Evolutionary conservation across 2,888 invertebrate species (phyloP).

Genomic region (Sacculina carcini): DNA sequence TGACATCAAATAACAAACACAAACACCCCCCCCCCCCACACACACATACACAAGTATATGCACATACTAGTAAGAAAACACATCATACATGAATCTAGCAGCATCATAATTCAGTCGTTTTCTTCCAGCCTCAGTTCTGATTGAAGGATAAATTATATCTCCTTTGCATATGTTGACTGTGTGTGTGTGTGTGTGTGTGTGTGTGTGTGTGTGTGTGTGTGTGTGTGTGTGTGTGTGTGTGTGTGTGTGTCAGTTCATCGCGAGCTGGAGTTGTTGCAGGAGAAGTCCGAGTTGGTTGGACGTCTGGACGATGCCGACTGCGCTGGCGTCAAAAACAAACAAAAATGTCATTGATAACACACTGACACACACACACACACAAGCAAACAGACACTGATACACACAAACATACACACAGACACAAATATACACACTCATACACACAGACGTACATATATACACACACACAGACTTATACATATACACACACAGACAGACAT

Average conservation of each 20-base stretch:
- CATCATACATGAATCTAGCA: too few relatives aligned
- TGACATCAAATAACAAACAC: background rate
- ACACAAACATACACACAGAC: too few relatives aligned
- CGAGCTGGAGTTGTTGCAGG: background rate
- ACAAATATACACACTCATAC: too few relatives aligned
- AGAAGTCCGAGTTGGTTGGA: background rate
- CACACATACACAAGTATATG: too few relatives aligned
- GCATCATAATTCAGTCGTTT: too few relatives aligned
- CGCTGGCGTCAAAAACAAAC: conserved; percentile 1
- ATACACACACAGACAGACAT: too few relatives aligned
- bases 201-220: background rate
- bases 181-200: background rate
- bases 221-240: background rate
- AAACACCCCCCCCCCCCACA: too few relatives aligned
- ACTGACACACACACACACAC: background rate
- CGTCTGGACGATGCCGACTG: background rate
- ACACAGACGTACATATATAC: too few relatives aligned
- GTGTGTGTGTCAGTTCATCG: background rate
- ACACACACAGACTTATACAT: background rate
- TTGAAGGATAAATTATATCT: too few relatives aligned
- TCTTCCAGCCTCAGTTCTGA: too few relatives aligned
- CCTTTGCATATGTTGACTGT: background rate
- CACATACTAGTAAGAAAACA: too few relatives aligned
- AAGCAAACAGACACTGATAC: background rate
- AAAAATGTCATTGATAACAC: background rate